Conservation (phyloP, 30 jellyfish, hydroid and myxozoan genomes). For the Catostylus mosaicus region DNA sequence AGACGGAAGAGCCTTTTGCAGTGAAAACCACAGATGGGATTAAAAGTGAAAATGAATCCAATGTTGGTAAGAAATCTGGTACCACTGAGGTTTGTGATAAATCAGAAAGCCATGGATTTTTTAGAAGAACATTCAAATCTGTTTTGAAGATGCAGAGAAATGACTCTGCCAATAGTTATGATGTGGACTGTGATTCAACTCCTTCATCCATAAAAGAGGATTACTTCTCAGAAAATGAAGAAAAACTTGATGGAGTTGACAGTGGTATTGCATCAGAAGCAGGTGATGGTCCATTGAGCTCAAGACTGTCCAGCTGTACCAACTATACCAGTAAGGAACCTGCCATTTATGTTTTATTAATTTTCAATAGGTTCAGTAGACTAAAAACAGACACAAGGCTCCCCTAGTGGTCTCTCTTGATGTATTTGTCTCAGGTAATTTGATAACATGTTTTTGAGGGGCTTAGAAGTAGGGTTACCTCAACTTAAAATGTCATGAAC, state of each 20-base stretch:
- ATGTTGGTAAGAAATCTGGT: neutral
- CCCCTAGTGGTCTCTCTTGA: too few relatives aligned
- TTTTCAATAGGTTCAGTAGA: too few relatives aligned
- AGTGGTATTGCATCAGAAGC: slow-evolving; percentile 79
- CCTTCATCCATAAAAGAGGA: slow-evolving; percentile 44
- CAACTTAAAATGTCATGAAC: too few relatives aligned
- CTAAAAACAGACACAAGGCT: too few relatives aligned
- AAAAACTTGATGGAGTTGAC: slow-evolving; percentile 54
- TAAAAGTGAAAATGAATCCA: neutral
- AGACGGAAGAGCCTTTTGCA: neutral
- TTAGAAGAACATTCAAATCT: slow-evolving; percentile 25
- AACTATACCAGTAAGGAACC: slow-evolving; percentile 34
- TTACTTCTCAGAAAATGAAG: slow-evolving; percentile 52
- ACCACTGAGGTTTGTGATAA: neutral
- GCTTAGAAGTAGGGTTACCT: too few relatives aligned
- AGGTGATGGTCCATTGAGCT: slow-evolving; percentile 56
- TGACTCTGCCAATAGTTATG: slow-evolving; percentile 42
- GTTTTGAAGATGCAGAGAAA: slow-evolving; percentile 39
- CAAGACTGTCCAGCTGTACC: slow-evolving; percentile 64
- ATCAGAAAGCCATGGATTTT: slow-evolving; percentile 21
- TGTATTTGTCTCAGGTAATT: too few relatives aligned
- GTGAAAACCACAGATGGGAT: neutral
- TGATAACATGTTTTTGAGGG: too few relatives aligned
- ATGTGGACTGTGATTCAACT: slow-evolving; percentile 39
- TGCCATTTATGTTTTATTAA: too few relatives aligned